phyloP scores from a whole-genome alignment of 2,113 vertebrate species.

The Emydocephalus ijimae region DNA sequence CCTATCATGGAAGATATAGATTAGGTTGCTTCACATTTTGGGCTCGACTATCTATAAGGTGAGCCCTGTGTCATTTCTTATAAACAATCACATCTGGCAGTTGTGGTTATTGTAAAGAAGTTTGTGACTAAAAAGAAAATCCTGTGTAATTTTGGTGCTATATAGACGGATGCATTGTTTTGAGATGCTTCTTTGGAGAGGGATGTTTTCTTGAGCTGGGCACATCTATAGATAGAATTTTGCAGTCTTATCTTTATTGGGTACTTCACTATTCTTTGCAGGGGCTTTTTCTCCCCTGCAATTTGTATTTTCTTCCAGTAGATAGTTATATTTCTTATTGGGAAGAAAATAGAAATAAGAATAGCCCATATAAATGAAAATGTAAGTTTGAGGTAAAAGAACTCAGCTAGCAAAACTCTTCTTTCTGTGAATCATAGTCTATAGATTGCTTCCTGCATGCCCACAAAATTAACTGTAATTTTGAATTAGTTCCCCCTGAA shows the following conservation, averaged over 20 bases:
- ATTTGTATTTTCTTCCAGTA: slow-evolving; percentile 3
- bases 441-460: slow-evolving; percentile 4
- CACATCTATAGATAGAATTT: background rate
- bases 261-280: background rate
- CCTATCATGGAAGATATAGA: background rate
- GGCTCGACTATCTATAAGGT: background rate
- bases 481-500: background rate
- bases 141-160: background rate
- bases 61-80: slow-evolving; percentile 1
- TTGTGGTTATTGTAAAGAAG: slow-evolving; percentile 1
- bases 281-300: background rate
- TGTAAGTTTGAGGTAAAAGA: slow-evolving; percentile 6
- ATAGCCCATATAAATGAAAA: slow-evolving; percentile 34
- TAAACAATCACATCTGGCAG: background rate
- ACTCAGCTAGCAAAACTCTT: slow-evolving; percentile 23
- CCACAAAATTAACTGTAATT: background rate
- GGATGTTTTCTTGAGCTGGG: slow-evolving; percentile 10
- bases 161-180: slow-evolving; percentile 15
- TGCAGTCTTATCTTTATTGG: background rate
- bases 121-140: background rate
- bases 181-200: background rate
- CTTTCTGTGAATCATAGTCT: slow-evolving; percentile 15
- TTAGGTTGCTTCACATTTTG: background rate
- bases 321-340: background rate
- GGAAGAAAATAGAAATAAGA: slow-evolving; percentile 22